Base-by-base conservation (phyloP, 2,113 vertebrate species). In the Poeciliopsis occidentalis region DNA sequence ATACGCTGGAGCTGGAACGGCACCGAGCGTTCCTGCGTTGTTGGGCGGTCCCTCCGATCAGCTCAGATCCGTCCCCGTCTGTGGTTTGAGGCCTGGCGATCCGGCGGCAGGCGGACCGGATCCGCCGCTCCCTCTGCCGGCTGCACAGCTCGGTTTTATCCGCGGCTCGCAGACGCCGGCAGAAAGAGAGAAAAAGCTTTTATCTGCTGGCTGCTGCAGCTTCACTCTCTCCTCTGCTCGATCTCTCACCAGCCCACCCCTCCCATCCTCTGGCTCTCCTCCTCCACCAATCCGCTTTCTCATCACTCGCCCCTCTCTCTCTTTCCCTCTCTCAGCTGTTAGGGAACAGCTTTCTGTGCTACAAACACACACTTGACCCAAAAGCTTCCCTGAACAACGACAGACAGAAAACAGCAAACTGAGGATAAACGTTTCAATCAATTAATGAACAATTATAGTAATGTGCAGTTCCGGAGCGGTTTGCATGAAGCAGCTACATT, bases 161-260 rank as follows among this genome's bases (percentile, higher is more conserved):
- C 86, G 76, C 86, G 63, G 61, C 82, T 88, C 54, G 11, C 87
- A 85, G 77, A 85, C 80, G 57, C 76, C 77, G 83, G 83, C 79
- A 76, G 80, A 88, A 72, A 76, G 76, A 89, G 87, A 87, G 78
- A 89, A 76, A 83, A 82, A 60, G 90, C 92, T 88, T 92, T 92
- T 76, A 92, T 94, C 92, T 94, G 76, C 85, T 75, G 88, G 79
- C 92, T 91, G 93, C 93, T 92, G 94, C 94, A 92, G 94, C 91
- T 90, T 90, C 89, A 87, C 87, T 82, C 82, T 90, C 89, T 88
- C 78, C 79, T 82, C 90, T 92, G 90, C 88, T 84, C 80, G 81
- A 85, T 73, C 89, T 78, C 90, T 78, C 87, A 79, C 51, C 84
- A 87, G 74, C 82, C 70, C 75, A 81, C 81, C 89, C 90, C 92